Evolutionary conservation across 2,888 invertebrate genomes (phyloP).

Genomic region (Mythimna lalbum): DNA sequence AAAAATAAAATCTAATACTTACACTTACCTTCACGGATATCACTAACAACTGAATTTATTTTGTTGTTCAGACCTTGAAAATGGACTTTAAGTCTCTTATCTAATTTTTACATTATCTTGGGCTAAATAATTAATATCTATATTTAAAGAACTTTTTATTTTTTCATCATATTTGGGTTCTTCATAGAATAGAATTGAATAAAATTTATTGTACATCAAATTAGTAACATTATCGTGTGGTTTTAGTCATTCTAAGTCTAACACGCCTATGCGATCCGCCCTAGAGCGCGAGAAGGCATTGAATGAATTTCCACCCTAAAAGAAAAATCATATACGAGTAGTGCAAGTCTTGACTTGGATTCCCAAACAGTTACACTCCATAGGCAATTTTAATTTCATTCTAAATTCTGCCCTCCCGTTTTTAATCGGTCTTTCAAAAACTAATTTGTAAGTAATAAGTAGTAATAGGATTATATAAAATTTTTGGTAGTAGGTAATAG

Average conservation of each 20-base stretch:
- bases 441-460: too few species aligned
- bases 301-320: too few species aligned
- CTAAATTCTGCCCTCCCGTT: not conserved
- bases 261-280: too few species aligned
- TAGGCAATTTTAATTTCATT: not conserved
- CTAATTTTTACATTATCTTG: conserved; percentile 50
- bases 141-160: conserved; percentile 34
- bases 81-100: conserved; percentile 45
- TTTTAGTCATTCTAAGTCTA: too few species aligned
- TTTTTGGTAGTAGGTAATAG: too few species aligned
- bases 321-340: too few species aligned
- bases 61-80: conserved; percentile 35
- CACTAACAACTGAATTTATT: conserved; percentile 46
- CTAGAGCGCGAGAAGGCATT: too few species aligned
- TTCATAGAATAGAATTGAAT: not conserved
- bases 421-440: not conserved
- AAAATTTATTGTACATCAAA: too few species aligned
- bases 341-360: not conserved
- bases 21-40: conserved; percentile 53
- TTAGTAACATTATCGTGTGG: too few species aligned
- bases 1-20: not conserved
- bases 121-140: conserved; percentile 41
- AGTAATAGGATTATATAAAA: too few species aligned
- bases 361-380: fast-evolving
- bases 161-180: conserved; percentile 8